These are phyloP conservation scores for Hestina assimilis DNA, from an alignment of 1,140 invertebrate genomes.

Conservation along the genomic window DNA sequence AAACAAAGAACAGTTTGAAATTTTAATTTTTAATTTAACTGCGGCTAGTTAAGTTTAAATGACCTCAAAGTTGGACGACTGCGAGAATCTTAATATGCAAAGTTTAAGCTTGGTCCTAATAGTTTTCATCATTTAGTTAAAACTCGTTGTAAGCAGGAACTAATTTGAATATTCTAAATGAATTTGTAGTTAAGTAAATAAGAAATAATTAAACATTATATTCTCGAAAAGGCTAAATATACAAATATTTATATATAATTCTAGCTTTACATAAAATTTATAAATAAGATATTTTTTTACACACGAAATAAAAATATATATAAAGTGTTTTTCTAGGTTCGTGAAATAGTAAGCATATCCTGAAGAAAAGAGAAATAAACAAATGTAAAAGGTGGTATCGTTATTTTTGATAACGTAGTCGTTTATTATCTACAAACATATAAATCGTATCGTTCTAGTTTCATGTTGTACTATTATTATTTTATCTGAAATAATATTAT, in stretches of 20 bases:
- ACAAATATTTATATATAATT: too few relatives aligned
- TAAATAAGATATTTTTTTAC: too few relatives aligned
- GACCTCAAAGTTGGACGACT: conserved; percentile 5
- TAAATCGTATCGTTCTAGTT: not conserved
- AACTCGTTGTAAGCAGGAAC: conserved; percentile 9
- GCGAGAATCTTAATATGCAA: conserved; percentile 15
- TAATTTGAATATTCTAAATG: conserved; percentile 16
- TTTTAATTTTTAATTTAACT: conserved; percentile 9
- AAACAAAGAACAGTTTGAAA: not conserved
- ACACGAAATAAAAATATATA: too few relatives aligned
- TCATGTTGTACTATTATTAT: too few relatives aligned
- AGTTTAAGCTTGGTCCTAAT: conserved; percentile 12
- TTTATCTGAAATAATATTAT: too few relatives aligned
- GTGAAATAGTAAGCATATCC: too few relatives aligned
- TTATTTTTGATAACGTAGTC: not conserved
- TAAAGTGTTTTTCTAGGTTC: too few relatives aligned
- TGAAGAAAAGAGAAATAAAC: too few relatives aligned
- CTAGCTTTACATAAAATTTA: too few relatives aligned
- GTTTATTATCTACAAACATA: not conserved
- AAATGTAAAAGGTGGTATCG: not conserved
- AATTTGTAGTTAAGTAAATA: not conserved
- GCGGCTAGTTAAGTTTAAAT: conserved; percentile 5
- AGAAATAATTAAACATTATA: too few relatives aligned
- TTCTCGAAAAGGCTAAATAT: too few relatives aligned
- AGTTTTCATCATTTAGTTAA: conserved; percentile 19